These are phyloP conservation scores for Aphelocoma californica DNA, from an alignment of 2,797 vertebrate genomes.

Conservation along the genomic window DNA sequence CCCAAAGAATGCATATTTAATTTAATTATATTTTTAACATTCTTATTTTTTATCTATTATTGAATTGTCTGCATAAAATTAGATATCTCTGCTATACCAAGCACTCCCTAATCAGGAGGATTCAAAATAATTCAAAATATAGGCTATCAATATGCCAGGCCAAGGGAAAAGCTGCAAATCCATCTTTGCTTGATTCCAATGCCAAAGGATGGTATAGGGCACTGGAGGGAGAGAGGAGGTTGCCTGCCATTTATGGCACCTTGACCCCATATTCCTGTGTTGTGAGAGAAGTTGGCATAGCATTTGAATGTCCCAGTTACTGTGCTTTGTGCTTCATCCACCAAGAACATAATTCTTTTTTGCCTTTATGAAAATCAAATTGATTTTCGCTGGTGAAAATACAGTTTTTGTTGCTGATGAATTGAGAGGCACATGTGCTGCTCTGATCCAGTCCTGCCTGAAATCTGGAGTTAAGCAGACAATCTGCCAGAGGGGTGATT, in stretches of 20 bases:
- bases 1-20: background rate
- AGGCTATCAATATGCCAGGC: background rate
- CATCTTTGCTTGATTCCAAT: background rate
- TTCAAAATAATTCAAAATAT: background rate
- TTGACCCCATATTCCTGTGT: rapidly evolving
- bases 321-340: background rate
- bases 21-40: background rate
- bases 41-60: background rate
- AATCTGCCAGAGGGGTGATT: background rate
- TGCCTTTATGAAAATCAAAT: conserved; percentile 13
- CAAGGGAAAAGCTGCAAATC: background rate
- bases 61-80: background rate
- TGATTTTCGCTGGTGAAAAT: conserved; percentile 19
- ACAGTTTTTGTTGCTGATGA: background rate
- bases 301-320: background rate
- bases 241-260: background rate
- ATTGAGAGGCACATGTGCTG: background rate
- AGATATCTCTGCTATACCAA: background rate
- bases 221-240: background rate
- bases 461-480: conserved; percentile 4
- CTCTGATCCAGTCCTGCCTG: background rate
- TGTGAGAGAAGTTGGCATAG: background rate
- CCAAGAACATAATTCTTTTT: background rate
- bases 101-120: background rate
- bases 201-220: background rate